These are phyloP conservation scores for Centropus unirufus DNA, from an alignment of 2,113 vertebrate species.

Conservation along the genomic window DNA sequence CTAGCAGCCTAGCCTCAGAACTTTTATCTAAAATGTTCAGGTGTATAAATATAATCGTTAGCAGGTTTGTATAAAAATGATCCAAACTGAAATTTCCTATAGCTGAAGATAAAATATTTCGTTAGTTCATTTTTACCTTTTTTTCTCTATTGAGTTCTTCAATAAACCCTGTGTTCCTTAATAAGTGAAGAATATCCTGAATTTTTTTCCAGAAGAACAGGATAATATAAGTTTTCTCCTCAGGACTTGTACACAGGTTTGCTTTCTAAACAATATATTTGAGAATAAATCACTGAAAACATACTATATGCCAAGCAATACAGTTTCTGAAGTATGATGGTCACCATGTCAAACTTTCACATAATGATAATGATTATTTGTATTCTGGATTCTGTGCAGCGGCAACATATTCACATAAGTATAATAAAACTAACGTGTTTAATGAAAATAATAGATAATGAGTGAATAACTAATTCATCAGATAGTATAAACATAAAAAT, in stretches of 20 bases:
- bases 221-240: neutral
- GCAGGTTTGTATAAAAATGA: neutral
- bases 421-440: neutral
- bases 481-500: neutral
- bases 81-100: neutral
- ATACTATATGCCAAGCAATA: neutral
- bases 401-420: neutral
- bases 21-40: slow-evolving; percentile 51
- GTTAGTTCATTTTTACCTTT: neutral
- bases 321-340: neutral
- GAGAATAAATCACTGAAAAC: neutral
- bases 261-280: neutral
- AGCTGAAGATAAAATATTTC: neutral
- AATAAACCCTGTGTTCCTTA: neutral
- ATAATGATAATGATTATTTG: neutral
- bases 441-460: neutral
- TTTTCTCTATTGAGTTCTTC: neutral
- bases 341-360: neutral
- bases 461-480: neutral
- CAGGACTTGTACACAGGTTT: neutral
- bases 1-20: neutral
- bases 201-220: neutral
- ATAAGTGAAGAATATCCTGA: neutral
- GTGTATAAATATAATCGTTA: neutral
- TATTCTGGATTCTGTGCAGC: neutral